Base-by-base conservation (phyloP, 2,797 vertebrate genomes). In the Clamator glandarius region DNA sequence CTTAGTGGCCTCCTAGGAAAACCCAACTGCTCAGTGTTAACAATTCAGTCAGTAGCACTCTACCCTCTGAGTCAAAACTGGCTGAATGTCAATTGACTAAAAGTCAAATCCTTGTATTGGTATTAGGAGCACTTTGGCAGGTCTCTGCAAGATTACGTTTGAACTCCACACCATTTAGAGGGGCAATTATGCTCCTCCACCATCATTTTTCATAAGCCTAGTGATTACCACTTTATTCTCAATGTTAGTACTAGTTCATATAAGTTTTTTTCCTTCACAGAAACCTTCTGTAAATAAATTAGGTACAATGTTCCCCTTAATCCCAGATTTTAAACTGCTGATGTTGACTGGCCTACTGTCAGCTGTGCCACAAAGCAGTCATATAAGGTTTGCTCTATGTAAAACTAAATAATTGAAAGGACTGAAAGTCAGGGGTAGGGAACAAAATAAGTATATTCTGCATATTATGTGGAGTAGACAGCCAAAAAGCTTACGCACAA, bases 11-110 rank as follows among this genome's bases (percentile, higher is more conserved):
- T 93, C 90, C 77, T 79, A 96, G 88, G 69, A 92, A 87, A 87
- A 90, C 46, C 64, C 80, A 87, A 26, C 59, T 12, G 36, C 80
- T 92, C 90, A 62, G 67, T 90, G 70, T 87, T 93, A 95, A 89
- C 86, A 92, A 87, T 96, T 79, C 59, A 82, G 92, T 35, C 77
- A 91, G 93, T 82, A 96, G 86, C 81, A 82, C 74, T 92, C 83
- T 94, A 94, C 70, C 77, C 83, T 95, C 88, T 79, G 88, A 95
- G 88, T 92, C 88, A 95, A 95, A 95, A 94, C 86, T 90, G 92
- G 92, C 86, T 67, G 35, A 82, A 84, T 82, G 69, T 93, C 94
- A 96, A 92, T 18, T 95, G 85, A 94, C 79, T 92, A 62, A 73
- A 86, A 84, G 69, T 94, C 87, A 95, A 94, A 92, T 74, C 61